Evolutionary conservation across 2,113 vertebrate species (phyloP).

Genomic region (Neopipo cinnamomea): DNA sequence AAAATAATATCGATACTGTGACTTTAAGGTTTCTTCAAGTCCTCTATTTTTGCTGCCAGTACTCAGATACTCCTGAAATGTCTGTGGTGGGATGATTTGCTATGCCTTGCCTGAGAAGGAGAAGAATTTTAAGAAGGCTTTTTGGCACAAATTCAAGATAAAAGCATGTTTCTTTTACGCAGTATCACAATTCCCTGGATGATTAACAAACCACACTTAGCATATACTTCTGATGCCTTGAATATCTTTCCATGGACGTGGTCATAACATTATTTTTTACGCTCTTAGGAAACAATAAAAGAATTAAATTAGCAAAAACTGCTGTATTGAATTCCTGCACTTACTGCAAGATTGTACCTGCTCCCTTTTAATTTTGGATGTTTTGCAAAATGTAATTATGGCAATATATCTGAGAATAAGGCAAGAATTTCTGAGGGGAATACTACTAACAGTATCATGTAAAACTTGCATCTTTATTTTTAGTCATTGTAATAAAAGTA

Average conservation of each 20-base stretch:
- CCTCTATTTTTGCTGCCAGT: not conserved
- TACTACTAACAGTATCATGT: not conserved
- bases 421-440: not conserved
- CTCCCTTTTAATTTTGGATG: not conserved
- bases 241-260: conserved; percentile 36
- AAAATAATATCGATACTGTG: not conserved
- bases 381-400: not conserved
- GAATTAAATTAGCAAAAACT: not conserved
- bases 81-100: conserved; percentile 6
- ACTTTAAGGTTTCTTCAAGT: conserved; percentile 5
- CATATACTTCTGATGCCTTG: conserved; percentile 24
- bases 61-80: conserved; percentile 2
- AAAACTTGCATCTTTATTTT: not conserved
- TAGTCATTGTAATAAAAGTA: not conserved
- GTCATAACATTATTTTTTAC: not conserved
- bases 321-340: not conserved
- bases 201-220: conserved; percentile 63
- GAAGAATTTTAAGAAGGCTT: conserved; percentile 45
- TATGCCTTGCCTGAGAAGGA: conserved; percentile 10
- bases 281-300: not conserved
- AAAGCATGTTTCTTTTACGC: conserved; percentile 6
- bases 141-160: conserved; percentile 46
- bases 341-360: fast-evolving
- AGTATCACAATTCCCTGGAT: conserved; percentile 27
- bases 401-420: not conserved